A percentile compares a stretch with the other conserved stretches of the same genome.
These are phyloP conservation scores for Megaceryle maxima DNA, from an alignment of 2,113 vertebrate genomes.

Conservation along the genomic window DNA sequence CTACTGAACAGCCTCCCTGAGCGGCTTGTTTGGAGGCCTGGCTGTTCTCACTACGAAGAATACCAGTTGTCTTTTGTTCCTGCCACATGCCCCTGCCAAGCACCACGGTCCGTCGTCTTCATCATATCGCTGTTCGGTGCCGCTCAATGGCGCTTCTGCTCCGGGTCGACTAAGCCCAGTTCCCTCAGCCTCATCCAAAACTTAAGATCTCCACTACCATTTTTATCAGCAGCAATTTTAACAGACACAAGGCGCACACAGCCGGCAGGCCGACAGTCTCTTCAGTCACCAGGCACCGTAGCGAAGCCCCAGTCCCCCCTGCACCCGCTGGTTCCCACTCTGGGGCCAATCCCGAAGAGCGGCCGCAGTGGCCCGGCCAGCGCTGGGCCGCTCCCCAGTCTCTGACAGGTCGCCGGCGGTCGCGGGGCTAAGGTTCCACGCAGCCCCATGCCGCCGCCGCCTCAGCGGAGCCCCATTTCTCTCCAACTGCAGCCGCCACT, in stretches of 20 bases:
- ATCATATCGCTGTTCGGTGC: fast-evolving
- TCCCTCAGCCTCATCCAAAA: fast-evolving
- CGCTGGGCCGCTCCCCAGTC: fast-evolving
- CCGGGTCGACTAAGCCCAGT: fast-evolving
- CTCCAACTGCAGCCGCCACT: background rate
- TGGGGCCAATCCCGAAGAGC: fast-evolving
- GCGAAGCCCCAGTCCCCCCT: no score
- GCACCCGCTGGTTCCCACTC: fast-evolving
- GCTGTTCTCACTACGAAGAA: fast-evolving
- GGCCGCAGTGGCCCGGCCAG: no score
- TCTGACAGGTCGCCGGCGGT: background rate
- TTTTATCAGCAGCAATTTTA: fast-evolving
- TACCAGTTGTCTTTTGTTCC: fast-evolving
- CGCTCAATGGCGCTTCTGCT: no score
- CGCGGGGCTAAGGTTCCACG: background rate
- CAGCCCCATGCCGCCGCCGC: background rate
- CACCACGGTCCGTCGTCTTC: fast-evolving
- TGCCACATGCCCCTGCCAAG: fast-evolving
- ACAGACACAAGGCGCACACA: fast-evolving
- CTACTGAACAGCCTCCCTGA: background rate
- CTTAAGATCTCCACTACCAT: fast-evolving
- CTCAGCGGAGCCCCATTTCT: background rate
- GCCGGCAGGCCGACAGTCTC: fast-evolving
- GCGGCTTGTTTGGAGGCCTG: background rate
- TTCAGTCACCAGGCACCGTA: no score